Conservation (phyloP, 2,888 invertebrate genomes). For the Diarsia dahlii region DNA sequence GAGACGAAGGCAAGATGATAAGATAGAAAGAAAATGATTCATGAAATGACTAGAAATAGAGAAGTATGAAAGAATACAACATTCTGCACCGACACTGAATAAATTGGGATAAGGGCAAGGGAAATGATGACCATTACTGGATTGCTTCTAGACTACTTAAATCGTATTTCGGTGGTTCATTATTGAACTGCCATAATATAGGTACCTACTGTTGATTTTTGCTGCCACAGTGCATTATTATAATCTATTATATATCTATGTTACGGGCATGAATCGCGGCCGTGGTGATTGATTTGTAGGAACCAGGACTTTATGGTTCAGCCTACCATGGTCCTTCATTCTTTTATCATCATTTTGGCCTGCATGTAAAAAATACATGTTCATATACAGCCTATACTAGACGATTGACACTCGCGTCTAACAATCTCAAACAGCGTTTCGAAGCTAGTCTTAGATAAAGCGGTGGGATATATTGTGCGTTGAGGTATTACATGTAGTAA, state of each 20-base stretch:
- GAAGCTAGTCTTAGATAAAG: conserved; percentile 78
- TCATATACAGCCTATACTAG: not conserved
- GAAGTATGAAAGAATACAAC: not conserved
- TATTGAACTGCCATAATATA: too few relatives aligned
- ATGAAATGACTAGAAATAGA: not conserved
- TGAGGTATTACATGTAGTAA: conserved; percentile 53
- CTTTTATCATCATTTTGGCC: not conserved
- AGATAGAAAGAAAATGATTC: not conserved
- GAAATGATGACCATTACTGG: not conserved
- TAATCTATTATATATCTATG: not conserved
- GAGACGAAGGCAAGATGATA: not conserved
- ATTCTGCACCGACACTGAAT: not conserved
- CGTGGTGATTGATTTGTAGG: not conserved
- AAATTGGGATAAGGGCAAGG: not conserved
- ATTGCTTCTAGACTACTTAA: not conserved
- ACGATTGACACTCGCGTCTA: not conserved
- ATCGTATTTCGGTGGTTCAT: not conserved
- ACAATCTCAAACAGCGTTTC: conserved; percentile 32
- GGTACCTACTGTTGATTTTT: too few relatives aligned
- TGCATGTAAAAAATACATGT: conserved; percentile 4
- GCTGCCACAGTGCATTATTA: too few relatives aligned
- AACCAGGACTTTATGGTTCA: not conserved
- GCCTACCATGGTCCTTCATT: not conserved
- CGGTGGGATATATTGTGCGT: conserved; percentile 82
- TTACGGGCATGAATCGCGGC: not conserved